A percentile compares a stretch with the other conserved stretches of the same genome.
Conservation (phyloP, 2,113 vertebrate genomes). For the Dicerorhinus sumatrensis region DNA sequence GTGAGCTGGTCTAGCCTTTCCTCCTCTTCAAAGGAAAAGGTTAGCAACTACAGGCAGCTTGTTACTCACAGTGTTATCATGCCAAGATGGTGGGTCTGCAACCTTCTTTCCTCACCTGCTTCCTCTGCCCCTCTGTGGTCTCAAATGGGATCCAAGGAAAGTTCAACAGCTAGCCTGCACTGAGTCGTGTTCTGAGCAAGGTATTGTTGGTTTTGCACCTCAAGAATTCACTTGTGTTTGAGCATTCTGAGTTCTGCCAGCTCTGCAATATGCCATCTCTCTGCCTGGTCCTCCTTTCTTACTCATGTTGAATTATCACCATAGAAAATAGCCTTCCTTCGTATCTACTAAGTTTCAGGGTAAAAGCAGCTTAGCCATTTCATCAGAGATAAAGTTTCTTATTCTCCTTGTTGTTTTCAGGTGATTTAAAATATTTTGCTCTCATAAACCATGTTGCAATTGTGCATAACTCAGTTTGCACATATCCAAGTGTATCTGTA, state of each 20-base stretch:
- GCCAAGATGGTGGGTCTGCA: neutral
- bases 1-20: neutral
- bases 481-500: neutral
- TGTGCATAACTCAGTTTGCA: neutral
- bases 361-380: neutral
- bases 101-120: neutral
- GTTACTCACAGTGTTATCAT: neutral
- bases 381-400: neutral
- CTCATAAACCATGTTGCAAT: neutral
- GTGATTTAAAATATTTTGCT: neutral
- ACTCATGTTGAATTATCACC: neutral
- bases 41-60: neutral
- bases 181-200: neutral
- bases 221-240: neutral
- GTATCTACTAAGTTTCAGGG: neutral
- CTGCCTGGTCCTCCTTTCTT: neutral
- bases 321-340: constrained; percentile 10
- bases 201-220: neutral
- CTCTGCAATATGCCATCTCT: neutral
- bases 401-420: neutral
- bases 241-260: neutral
- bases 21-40: constrained; percentile 21
- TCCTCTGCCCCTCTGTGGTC: neutral
- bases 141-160: neutral
- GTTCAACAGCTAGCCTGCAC: neutral